phyloP scores from a whole-genome alignment of 2,888 invertebrate genomes.

The Cantharis flavilabris region DNA sequence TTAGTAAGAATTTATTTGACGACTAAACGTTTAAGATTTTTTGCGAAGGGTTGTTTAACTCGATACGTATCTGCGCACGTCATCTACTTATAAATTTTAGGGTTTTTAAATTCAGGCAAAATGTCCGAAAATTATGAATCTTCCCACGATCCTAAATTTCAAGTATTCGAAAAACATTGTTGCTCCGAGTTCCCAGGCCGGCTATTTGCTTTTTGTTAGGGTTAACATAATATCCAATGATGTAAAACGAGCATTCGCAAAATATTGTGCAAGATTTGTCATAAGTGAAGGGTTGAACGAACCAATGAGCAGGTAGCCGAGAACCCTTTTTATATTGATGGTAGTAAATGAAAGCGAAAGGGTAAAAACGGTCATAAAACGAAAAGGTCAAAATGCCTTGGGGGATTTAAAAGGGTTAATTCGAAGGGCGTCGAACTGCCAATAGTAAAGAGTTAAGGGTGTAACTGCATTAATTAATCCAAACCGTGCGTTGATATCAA shows the following conservation, averaged over 20 bases:
- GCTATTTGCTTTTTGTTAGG: conserved; percentile 31
- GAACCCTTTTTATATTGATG: conserved; percentile 39
- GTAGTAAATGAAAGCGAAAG: conserved; percentile 40
- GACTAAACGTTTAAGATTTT: neutral
- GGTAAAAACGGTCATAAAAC: conserved; percentile 30
- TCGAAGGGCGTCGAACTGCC: conserved; percentile 35
- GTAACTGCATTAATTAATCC: conserved; percentile 41
- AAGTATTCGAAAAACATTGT: conserved; percentile 16
- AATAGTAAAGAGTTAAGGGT: conserved; percentile 43
- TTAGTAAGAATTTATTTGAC: too few relatives aligned
- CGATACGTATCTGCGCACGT: neutral
- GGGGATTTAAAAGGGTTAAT: conserved; percentile 28
- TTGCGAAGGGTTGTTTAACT: neutral
- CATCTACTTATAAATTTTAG: neutral
- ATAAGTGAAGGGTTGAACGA: conserved; percentile 34
- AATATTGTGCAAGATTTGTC: conserved; percentile 27
- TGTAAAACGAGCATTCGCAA: conserved; percentile 23
- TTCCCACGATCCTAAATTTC: conserved; percentile 19
- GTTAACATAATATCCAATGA: conserved; percentile 40
- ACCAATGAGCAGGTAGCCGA: conserved; percentile 40
- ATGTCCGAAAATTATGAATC: conserved; percentile 9
- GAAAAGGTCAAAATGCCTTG: conserved; percentile 21
- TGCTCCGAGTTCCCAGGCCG: conserved; percentile 13
- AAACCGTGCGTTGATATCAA: conserved; percentile 8
- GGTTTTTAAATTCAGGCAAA: neutral